These are phyloP conservation scores for Chauna torquata DNA, from an alignment of 2,113 vertebrate genomes.

Conservation along the genomic window DNA sequence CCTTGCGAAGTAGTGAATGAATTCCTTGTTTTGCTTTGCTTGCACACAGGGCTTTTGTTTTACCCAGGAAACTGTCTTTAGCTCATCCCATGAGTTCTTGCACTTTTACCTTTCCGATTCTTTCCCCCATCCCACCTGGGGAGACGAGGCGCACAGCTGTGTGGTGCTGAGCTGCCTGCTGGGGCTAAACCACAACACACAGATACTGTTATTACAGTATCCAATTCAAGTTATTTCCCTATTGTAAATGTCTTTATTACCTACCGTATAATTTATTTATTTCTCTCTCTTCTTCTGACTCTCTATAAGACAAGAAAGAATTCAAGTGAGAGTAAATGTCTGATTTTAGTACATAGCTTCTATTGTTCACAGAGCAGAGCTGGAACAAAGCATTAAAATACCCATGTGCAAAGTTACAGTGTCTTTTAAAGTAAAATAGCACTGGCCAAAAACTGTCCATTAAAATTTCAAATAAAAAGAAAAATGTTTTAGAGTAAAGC, in stretches of 20 bases:
- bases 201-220: neutral
- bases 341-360: neutral
- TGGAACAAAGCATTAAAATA: neutral
- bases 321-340: neutral
- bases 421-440: neutral
- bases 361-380: neutral
- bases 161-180: no score
- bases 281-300: neutral
- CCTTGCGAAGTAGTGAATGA: no score
- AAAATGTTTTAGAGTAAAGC: neutral
- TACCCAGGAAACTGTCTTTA: no score
- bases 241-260: neutral
- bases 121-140: no score
- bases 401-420: neutral
- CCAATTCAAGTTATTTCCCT: neutral
- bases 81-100: no score
- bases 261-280: neutral
- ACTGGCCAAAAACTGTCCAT: neutral
- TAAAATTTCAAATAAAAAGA: neutral
- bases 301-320: neutral
- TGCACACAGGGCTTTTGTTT: no score
- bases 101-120: no score
- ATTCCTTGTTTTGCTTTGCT: no score
- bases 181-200: no score
- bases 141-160: no score